phyloP scores from a whole-genome alignment of 2,888 invertebrate species.

The Eustalomyia histrio region DNA sequence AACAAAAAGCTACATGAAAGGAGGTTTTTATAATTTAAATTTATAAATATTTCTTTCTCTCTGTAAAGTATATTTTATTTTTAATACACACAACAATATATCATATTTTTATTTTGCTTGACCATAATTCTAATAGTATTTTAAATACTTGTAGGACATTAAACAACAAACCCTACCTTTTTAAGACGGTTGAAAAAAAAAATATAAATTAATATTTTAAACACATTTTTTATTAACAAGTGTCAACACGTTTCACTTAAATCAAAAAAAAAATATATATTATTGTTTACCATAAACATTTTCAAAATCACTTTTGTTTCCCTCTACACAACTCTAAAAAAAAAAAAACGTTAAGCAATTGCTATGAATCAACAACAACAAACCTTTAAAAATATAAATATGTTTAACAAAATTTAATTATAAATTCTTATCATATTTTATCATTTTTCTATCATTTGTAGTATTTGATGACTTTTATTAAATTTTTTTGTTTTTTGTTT shows the following conservation, averaged over 20 bases:
- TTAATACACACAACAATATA: constrained; percentile 1
- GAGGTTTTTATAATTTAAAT: neutral
- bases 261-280: constrained; percentile 24
- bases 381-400: neutral
- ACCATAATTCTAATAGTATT: constrained; percentile 57
- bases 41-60: neutral
- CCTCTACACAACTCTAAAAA: neutral
- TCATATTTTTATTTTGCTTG: constrained; percentile 24
- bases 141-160: constrained; percentile 55
- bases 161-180: constrained; percentile 45
- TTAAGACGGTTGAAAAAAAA: constrained; percentile 14
- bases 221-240: constrained; percentile 62
- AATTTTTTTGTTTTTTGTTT: neutral
- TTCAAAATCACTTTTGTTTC: neutral
- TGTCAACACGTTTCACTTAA: constrained; percentile 62
- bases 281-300: constrained; percentile 28
- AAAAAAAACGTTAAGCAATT: neutral
- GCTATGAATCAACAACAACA: neutral
- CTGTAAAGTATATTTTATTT: neutral
- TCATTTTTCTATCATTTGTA: neutral
- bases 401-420: constrained; percentile 3
- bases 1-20: constrained; percentile 18
- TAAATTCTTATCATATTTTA: constrained; percentile 7
- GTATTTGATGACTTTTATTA: neutral
- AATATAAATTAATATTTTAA: constrained; percentile 55